Base-by-base conservation (phyloP, 1,140 invertebrate species). In the Venustaconcha ellipsiformis region DNA sequence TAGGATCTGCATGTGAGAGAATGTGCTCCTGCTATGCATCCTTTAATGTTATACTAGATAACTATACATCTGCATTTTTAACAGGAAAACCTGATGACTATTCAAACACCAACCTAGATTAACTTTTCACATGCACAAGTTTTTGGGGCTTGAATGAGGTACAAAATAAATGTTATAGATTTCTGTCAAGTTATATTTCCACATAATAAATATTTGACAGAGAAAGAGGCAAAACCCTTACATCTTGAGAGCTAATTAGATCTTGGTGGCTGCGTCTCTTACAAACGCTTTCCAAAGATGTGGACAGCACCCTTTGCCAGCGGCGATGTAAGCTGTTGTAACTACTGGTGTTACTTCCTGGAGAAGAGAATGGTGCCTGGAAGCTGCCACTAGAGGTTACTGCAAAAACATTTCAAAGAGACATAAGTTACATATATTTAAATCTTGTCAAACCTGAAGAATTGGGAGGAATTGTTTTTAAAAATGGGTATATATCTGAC, bases 301-400 rank as follows among this genome's bases (percentile, higher is more conserved):
- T 93, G 2, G 90, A 91, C 57, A 92, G 86, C n/a, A 87, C 91
- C 66, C 92, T 83, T 59, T 92, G 83, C 89, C 91, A 92, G 64
- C 93, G 87, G 26, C 93, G 83, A 67, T 85, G 89, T 63, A 85
- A 89, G 74, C 89, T 90, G 69, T 83, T 87, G 26, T 84, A 83
- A 65, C 83, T 87, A 70, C 85, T 87, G 59, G 80, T 76, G 26
- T 78, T 83, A 72, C 80, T 83, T 20, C 80, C 76, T 14, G 84
- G 82, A 13, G 82, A 84, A 15, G 83, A 84, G 17, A 73, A 85
- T 0, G 86, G 83, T 37, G 81, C 79, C n/a, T 83, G 82, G 60
- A 88, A 85, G 80, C 88, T 88, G 30, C 86, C 87, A 86, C 86
- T 88, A 2, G 85, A 87, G 14, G 85, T 86, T 74, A 88, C 84